phyloP scores from a whole-genome alignment of 2,888 invertebrate species.

The Digitonthophagus gazella region DNA sequence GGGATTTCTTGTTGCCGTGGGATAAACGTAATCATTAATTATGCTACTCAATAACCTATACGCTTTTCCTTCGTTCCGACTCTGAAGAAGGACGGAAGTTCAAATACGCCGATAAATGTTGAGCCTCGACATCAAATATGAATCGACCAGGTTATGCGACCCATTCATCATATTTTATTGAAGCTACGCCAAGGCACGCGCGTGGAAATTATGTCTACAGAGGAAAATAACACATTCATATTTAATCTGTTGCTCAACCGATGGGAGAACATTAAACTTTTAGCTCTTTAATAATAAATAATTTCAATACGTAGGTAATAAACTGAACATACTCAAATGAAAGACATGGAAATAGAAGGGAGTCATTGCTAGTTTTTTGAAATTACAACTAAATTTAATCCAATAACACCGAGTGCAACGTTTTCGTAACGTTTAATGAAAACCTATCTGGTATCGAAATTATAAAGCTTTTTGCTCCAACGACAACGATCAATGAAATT shows the following conservation, averaged over 20 bases:
- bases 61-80: too few relatives aligned
- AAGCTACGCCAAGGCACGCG: neutral
- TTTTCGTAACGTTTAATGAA: too few relatives aligned
- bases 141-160: neutral
- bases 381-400: too few relatives aligned
- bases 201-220: neutral
- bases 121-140: neutral
- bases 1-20: constrained; percentile 7
- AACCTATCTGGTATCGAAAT: too few relatives aligned
- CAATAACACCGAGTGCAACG: too few relatives aligned
- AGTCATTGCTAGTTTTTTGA: too few relatives aligned
- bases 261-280: neutral
- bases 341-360: too few relatives aligned
- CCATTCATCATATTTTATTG: neutral
- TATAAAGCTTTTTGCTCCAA: too few relatives aligned
- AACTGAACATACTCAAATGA: too few relatives aligned
- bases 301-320: neutral
- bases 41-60: neutral
- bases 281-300: neutral
- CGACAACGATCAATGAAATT: too few relatives aligned
- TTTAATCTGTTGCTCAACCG: neutral
- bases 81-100: too few relatives aligned
- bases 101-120: too few relatives aligned
- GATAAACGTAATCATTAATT: constrained; percentile 11
- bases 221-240: neutral